phyloP scores from a whole-genome alignment of 2,888 invertebrate genomes.

The Andrena marginata region DNA sequence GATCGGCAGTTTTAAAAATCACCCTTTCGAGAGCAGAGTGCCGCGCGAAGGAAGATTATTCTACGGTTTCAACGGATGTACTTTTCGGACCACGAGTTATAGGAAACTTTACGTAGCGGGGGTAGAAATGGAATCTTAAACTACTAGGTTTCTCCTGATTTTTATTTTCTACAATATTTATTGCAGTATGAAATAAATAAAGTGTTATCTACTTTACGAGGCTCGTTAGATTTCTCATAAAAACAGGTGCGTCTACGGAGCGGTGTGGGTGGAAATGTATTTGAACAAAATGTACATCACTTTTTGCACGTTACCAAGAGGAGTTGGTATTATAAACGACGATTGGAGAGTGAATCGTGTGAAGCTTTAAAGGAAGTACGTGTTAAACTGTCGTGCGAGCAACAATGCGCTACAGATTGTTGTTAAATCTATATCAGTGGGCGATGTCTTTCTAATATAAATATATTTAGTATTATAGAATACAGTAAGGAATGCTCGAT shows the following conservation, averaged over 20 bases:
- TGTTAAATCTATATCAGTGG: slow-evolving; percentile 11
- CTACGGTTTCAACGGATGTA: background rate
- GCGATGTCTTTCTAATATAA: slow-evolving; percentile 6
- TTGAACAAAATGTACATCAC: slow-evolving; percentile 6
- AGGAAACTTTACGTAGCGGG: background rate
- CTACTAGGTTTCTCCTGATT: slow-evolving; percentile 15
- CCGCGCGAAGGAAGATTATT: background rate
- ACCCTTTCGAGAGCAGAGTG: background rate
- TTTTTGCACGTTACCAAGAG: background rate
- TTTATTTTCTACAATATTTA: slow-evolving; percentile 18
- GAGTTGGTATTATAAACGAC: slow-evolving; percentile 26
- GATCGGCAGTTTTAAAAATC: background rate
- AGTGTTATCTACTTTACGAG: background rate
- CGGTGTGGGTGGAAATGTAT: background rate
- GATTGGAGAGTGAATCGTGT: slow-evolving; percentile 28
- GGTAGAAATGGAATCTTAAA: background rate
- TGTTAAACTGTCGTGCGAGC: slow-evolving; percentile 11
- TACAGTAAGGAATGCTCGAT: slow-evolving; percentile 22
- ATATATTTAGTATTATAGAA: slow-evolving; percentile 52
- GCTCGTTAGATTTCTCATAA: no score
- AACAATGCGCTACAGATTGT: slow-evolving; percentile 3
- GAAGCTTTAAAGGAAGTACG: slow-evolving; percentile 43
- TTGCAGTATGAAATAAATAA: slow-evolving; percentile 20
- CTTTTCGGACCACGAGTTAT: background rate
- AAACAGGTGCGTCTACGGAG: background rate